Percentiles rank a stretch among this genome's conserved stretches.
Conservation (phyloP, 1,140 invertebrate genomes). For the Gryllus bimaculatus region DNA sequence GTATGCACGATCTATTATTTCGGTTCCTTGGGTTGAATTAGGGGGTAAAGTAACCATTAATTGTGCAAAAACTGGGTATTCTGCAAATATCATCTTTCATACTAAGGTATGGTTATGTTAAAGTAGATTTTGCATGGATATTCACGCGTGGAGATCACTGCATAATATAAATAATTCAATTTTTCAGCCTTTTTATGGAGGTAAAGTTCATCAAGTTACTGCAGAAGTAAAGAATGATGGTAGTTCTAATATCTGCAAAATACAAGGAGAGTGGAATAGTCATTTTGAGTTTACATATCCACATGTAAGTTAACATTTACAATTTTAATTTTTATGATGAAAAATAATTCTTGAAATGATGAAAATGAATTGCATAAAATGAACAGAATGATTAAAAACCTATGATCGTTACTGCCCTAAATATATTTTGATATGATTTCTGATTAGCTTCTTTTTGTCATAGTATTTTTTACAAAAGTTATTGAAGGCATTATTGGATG, state of each 20-base stretch:
- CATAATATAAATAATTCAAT: neutral
- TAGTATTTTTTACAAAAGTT: no score
- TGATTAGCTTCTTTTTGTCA: no score
- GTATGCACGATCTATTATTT: conserved; percentile 49
- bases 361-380: no score
- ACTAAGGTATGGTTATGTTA: conserved; percentile 31
- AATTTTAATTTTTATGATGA: neutral
- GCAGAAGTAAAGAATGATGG: conserved; percentile 34
- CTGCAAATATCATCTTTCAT: conserved; percentile 46
- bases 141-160: neutral
- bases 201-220: conserved; percentile 17
- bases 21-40: conserved; percentile 53
- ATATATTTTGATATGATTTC: no score
- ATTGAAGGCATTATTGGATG: no score
- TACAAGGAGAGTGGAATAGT: conserved; percentile 63
- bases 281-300: conserved; percentile 20
- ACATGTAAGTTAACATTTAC: conserved; percentile 13
- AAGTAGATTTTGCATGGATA: neutral
- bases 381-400: no score
- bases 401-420: no score
- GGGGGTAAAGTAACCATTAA: conserved; percentile 47
- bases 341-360: neutral
- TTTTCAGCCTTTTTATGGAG: conserved; percentile 20
- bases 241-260: conserved; percentile 48
- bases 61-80: conserved; percentile 46